These are phyloP conservation scores for Genyomyrus donnyi DNA, from an alignment of 2,113 vertebrate species.

Conservation along the genomic window DNA sequence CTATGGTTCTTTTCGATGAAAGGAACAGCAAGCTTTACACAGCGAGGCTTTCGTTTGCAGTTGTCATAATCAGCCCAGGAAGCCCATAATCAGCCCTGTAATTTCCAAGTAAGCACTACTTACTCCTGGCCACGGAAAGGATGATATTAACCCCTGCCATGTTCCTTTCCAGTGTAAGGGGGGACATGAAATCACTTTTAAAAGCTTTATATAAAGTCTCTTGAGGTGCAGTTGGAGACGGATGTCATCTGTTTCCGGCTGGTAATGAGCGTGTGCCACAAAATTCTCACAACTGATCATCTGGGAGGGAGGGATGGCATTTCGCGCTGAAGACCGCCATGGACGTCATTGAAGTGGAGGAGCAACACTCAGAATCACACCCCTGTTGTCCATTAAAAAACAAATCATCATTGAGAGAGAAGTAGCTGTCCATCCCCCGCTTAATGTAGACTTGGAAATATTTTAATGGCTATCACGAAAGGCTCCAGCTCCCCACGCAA, in stretches of 20 bases:
- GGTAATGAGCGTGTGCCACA: constrained; percentile 47
- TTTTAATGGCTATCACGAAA: constrained; percentile 24
- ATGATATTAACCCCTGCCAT: constrained; percentile 45
- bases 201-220: constrained; percentile 6
- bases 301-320: constrained; percentile 44
- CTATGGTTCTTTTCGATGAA: constrained; percentile 33
- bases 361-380: constrained; percentile 32
- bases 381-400: constrained; percentile 37
- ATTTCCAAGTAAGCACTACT: constrained; percentile 52
- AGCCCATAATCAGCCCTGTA: constrained; percentile 37
- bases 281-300: constrained; percentile 51
- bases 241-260: constrained; percentile 50
- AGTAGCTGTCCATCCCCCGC: constrained; percentile 4
- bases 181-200: constrained; percentile 8
- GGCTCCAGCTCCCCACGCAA: constrained; percentile 33
- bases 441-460: constrained; percentile 42
- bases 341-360: neutral
- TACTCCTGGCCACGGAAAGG: constrained; percentile 55
- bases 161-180: constrained; percentile 28
- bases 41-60: constrained; percentile 61
- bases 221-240: constrained; percentile 43
- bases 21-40: constrained; percentile 45
- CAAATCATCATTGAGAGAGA: constrained; percentile 18
- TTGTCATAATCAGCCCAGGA: neutral
- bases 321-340: constrained; percentile 31